phyloP scores from a whole-genome alignment of 2,113 vertebrate species.

The Galeopterus variegatus region DNA sequence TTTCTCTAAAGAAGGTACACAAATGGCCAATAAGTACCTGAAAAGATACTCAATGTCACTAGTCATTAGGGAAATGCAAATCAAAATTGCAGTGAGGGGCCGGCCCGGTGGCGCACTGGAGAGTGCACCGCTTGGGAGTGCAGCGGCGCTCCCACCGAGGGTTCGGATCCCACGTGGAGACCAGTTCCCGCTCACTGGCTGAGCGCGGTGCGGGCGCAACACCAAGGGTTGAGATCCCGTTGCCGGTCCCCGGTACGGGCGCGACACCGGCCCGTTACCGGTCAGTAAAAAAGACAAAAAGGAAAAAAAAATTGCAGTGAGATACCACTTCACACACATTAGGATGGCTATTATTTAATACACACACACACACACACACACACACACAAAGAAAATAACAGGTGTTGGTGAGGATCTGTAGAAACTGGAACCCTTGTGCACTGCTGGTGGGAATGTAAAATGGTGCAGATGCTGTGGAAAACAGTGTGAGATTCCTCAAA shows the following conservation, averaged over 20 bases:
- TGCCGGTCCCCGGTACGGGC: too few relatives aligned
- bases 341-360: background rate
- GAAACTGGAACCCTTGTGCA: background rate
- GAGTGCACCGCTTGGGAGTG: too few relatives aligned
- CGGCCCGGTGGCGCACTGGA: too few relatives aligned
- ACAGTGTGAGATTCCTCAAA: background rate
- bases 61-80: background rate
- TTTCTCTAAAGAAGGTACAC: constrained; percentile 15
- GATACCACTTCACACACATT: background rate
- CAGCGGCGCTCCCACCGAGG: too few relatives aligned
- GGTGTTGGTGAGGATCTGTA: background rate
- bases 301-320: background rate
- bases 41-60: background rate
- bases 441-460: background rate
- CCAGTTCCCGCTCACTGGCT: too few relatives aligned
- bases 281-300: too few relatives aligned
- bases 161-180: too few relatives aligned
- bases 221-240: too few relatives aligned
- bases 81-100: background rate
- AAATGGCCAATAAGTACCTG: background rate
- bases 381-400: background rate
- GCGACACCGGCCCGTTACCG: too few relatives aligned
- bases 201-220: too few relatives aligned
- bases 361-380: too few relatives aligned
- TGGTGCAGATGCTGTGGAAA: background rate